phyloP scores from a whole-genome alignment of 2,888 invertebrate species.

The Cryptus armator region DNA sequence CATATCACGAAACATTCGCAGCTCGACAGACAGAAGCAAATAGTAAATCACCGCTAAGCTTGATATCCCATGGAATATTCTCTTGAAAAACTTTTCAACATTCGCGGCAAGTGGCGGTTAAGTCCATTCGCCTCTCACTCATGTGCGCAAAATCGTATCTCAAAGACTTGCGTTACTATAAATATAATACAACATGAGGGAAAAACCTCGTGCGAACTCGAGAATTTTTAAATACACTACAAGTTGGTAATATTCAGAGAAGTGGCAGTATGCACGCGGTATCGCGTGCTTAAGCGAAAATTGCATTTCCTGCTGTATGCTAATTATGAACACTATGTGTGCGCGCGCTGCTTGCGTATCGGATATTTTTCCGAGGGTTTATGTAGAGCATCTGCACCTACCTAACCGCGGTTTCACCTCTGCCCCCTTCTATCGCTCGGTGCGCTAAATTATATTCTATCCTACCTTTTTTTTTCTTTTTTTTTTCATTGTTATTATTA shows the following conservation, averaged over 20 bases:
- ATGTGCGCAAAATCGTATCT: neutral
- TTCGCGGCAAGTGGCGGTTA: no score
- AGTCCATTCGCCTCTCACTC: no score
- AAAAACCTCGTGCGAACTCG: constrained; percentile 45
- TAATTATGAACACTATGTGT: constrained; percentile 71
- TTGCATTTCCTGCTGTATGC: constrained; percentile 78
- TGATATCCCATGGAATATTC: no score
- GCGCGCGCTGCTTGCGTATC: constrained; percentile 27
- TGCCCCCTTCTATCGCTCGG: constrained; percentile 40
- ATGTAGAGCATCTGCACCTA: constrained; percentile 18
- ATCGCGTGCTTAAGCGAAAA: constrained; percentile 77
- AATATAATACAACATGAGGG: neutral
- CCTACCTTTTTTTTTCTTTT: constrained; percentile 2
- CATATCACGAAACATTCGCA: no score
- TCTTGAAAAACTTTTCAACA: no score
- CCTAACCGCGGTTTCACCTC: constrained; percentile 10
- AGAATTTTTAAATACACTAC: constrained; percentile 27
- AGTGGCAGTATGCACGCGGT: constrained; percentile 26
- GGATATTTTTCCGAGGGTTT: constrained; percentile 66
- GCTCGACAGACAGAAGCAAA: no score
- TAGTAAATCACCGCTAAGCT: no score
- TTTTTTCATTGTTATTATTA: constrained; percentile 26
- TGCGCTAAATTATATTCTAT: constrained; percentile 21
- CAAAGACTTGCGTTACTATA: neutral
- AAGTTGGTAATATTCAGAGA: constrained; percentile 43